phyloP scores from a whole-genome alignment of 2,888 invertebrate species.

The Caenorhabditis drosophilae region DNA sequence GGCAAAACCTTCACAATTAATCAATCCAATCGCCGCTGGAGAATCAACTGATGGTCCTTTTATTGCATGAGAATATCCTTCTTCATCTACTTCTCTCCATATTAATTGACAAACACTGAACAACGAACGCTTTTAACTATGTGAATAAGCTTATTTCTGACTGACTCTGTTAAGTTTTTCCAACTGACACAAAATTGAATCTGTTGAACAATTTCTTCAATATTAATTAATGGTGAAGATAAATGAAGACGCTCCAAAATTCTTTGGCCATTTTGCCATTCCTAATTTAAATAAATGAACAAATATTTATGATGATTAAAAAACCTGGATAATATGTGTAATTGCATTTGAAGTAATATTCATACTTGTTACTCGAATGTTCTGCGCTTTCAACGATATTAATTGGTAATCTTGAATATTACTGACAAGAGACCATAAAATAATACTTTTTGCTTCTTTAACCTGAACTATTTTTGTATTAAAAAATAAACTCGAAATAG shows the following conservation, averaged over 20 bases:
- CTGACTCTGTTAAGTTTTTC: slow-evolving; percentile 36
- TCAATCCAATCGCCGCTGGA: slow-evolving; percentile 29
- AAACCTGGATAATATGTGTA: slow-evolving; percentile 11
- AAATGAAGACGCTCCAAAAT: slow-evolving; percentile 27
- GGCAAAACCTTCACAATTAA: slow-evolving; percentile 4
- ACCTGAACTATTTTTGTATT: slow-evolving; percentile 6
- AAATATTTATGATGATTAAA: background rate
- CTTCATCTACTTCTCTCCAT: slow-evolving; percentile 38
- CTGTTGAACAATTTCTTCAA: slow-evolving; percentile 15
- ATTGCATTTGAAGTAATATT: slow-evolving; percentile 19
- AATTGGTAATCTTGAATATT: slow-evolving; percentile 31
- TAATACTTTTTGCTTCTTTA: slow-evolving; percentile 24
- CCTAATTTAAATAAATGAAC: too few species aligned
- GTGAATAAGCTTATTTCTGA: background rate
- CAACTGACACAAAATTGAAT: slow-evolving; percentile 28
- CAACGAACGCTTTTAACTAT: background rate
- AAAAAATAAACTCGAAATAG: background rate
- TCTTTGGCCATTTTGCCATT: slow-evolving; percentile 27
- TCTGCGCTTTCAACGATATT: slow-evolving; percentile 12
- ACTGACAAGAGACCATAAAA: slow-evolving; percentile 30
- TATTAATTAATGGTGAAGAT: slow-evolving; percentile 22
- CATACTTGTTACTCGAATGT: slow-evolving; percentile 28
- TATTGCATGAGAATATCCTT: slow-evolving; percentile 27
- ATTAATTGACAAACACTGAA: slow-evolving; percentile 33
- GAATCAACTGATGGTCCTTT: slow-evolving; percentile 21